Evolutionary conservation across 2,113 vertebrate species (phyloP).

Genomic region (Chamaetylas fuelleborni): DNA sequence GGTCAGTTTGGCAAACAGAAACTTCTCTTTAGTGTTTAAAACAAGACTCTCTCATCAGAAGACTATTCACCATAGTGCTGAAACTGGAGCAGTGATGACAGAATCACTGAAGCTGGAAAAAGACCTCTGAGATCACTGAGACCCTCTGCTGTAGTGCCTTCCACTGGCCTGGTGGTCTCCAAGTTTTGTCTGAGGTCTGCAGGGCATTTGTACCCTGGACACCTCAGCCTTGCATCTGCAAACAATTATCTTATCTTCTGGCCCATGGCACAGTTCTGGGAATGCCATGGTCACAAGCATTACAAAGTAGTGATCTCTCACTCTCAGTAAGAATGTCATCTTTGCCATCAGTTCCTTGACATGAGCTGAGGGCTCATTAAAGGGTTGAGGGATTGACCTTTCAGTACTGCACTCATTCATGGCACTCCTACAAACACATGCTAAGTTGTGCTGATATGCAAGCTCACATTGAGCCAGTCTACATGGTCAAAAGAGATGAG

Average conservation of each 20-base stretch:
- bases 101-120: not conserved
- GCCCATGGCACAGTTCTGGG: not conserved
- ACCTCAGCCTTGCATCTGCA: not conserved
- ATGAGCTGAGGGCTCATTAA: not conserved
- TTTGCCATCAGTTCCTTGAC: not conserved
- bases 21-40: not conserved
- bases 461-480: not conserved
- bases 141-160: not conserved
- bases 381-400: not conserved
- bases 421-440: not conserved
- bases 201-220: not conserved
- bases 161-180: not conserved
- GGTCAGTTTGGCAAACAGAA: not conserved
- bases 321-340: not conserved
- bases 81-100: not conserved
- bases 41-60: not conserved
- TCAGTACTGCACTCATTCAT: not conserved
- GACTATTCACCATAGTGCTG: not conserved
- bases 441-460: not conserved
- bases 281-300: not conserved
- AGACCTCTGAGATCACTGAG: not conserved
- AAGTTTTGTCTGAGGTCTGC: not conserved
- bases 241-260: not conserved
- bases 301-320: not conserved
- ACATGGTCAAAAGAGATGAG: not conserved